These are phyloP conservation scores for Chaetophractus vellerosus DNA, from an alignment of 2,797 vertebrate species.

Conservation along the genomic window DNA sequence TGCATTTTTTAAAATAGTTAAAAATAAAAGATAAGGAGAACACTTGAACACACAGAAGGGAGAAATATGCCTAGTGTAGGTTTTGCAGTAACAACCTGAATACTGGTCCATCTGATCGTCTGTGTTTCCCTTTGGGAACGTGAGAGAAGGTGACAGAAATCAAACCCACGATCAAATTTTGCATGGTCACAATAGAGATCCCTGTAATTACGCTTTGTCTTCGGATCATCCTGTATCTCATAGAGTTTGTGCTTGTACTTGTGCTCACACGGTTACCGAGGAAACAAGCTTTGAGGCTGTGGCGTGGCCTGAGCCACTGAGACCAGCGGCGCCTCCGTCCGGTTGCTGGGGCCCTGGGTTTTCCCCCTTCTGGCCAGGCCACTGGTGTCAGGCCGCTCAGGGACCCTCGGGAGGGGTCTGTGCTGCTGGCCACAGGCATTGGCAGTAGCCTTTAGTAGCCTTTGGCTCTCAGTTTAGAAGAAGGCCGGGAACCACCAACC, in stretches of 20 bases:
- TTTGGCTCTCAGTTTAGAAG: neutral
- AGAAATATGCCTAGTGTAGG: slow-evolving; percentile 80
- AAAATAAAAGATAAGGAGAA: slow-evolving; percentile 87
- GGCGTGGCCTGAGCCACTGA: slow-evolving; percentile 70
- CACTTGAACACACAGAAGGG: slow-evolving; percentile 86
- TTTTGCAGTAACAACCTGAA: slow-evolving; percentile 83
- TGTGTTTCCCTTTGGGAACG: neutral
- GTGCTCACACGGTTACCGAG: slow-evolving; percentile 61
- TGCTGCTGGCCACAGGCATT: neutral
- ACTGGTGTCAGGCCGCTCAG: neutral
- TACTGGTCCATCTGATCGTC: slow-evolving; percentile 77
- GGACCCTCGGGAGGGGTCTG: neutral
- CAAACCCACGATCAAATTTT: slow-evolving; percentile 76
- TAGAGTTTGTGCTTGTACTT: slow-evolving; percentile 84
- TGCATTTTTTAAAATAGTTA: slow-evolving; percentile 88
- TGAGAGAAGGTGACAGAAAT: slow-evolving; percentile 68
- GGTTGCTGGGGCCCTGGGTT: neutral
- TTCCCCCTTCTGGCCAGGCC: neutral
- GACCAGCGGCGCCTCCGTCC: neutral
- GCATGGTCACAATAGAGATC: slow-evolving; percentile 82
- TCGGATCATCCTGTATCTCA: slow-evolving; percentile 86
- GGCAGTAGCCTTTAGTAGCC: neutral
- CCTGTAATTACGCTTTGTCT: slow-evolving; percentile 72
- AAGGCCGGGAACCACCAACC: slow-evolving; percentile 40
- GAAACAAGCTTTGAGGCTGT: slow-evolving; percentile 45